Percentiles rank a stretch among this genome's conserved stretches.
Evolutionary conservation across 2,797 vertebrate species (phyloP).

Genomic region (Poeciliopsis turneri): DNA sequence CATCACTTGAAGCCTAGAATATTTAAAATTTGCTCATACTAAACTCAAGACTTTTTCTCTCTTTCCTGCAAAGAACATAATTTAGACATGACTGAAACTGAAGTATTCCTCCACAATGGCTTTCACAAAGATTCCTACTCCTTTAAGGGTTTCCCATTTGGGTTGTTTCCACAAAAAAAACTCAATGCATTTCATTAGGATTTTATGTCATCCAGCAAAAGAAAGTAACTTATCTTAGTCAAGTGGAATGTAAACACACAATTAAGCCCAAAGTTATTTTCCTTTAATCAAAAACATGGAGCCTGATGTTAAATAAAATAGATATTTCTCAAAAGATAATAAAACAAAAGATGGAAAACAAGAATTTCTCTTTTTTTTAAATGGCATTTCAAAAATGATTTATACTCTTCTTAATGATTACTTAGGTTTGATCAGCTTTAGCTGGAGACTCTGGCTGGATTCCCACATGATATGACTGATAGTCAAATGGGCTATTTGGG

Average conservation of each 20-base stretch:
- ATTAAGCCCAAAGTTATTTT: background rate
- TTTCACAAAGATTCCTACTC: background rate
- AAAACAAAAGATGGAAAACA: background rate
- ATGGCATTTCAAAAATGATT: too few relatives aligned
- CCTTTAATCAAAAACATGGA: background rate
- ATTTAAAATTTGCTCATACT: conserved; percentile 48
- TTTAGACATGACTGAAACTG: conserved; percentile 65
- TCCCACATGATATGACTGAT: too few relatives aligned
- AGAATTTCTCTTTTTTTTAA: too few relatives aligned
- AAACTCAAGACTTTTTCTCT: conserved; percentile 41
- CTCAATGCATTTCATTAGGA: background rate
- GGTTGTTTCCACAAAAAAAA: background rate
- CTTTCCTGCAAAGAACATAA: conserved; percentile 56
- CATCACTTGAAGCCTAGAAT: conserved; percentile 54
- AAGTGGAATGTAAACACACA: background rate
- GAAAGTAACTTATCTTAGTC: background rate
- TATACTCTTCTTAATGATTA: too few relatives aligned
- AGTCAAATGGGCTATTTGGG: too few relatives aligned
- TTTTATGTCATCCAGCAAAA: background rate
- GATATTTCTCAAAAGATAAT: background rate
- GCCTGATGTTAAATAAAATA: background rate
- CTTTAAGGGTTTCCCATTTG: background rate
- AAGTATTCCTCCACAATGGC: background rate
- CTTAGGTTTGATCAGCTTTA: too few relatives aligned
- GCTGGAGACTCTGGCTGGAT: too few relatives aligned